Evolutionary conservation across 2,888 invertebrate genomes (phyloP), one percentile per base, ranked within the genome.

Genomic region (Heliconius cydno): DNA sequence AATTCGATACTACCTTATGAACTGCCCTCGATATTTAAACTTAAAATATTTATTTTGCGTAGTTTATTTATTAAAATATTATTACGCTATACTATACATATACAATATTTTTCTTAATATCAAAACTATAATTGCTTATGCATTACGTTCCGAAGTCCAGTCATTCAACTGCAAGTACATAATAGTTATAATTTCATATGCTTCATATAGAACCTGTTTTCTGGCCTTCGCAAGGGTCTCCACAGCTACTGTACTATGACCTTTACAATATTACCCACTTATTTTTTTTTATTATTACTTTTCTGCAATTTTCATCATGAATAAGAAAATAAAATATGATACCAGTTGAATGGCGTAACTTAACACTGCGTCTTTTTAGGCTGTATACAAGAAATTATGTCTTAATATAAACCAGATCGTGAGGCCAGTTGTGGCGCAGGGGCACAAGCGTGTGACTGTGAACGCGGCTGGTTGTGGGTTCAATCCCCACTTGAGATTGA

Each of bases 171-270:
- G 46, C 83, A 85, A 86, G 85, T 87, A 87, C 87, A 89, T 87
- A 88, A 87, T 86, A 86, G 86, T 89, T 87, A 88, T 88, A 86
- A 86, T 87, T 84, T 83, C 84, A 83, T 80, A 81, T 83, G 82
- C 84, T 84, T 84, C 84, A 82, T 88, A 87, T 85, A 89, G 86
- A 91, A 92, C 92, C 89, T 83, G 91, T 91, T 90, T 84, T 74
- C 78, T 84, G 85, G 84, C 87, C 86, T 86, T 86, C 84, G 84
- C 83, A 87, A 90, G 91, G 88, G 90, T 88, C 86, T 89, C 86
- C 87, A 82, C 9, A 30, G 28, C 60, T 71, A 71, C 63, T 73
- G 60, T 73, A 41, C 41, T 38, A 10, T 38, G 41, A 78, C 66
- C 73, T 73, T 71, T 73, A 57, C 41, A 28, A 67, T 22, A 60